phyloP scores from a whole-genome alignment of 1,140 invertebrate species.

The Drosophila funebris region DNA sequence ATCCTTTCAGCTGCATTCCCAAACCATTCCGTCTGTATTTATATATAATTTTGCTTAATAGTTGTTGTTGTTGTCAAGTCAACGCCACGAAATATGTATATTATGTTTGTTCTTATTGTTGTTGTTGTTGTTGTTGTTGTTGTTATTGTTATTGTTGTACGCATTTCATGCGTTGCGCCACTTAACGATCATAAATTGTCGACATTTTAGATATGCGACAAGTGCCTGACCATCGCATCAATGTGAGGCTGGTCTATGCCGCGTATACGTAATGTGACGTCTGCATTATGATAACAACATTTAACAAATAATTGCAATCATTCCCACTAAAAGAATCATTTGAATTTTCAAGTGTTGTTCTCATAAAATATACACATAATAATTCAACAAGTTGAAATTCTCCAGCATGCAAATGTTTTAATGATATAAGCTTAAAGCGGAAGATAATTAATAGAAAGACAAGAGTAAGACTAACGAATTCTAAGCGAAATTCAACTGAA shows the following conservation, averaged over 20 bases:
- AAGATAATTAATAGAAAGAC: too few species aligned
- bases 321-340: too few species aligned
- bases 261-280: constrained; percentile 22
- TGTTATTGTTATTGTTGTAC: not conserved
- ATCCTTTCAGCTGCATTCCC: not conserved
- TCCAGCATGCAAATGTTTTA: too few species aligned
- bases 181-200: constrained; percentile 48
- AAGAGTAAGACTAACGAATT: too few species aligned
- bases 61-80: constrained; percentile 1
- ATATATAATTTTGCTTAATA: constrained; percentile 6
- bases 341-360: too few species aligned
- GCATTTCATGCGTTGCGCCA: constrained; percentile 30
- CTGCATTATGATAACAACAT: too few species aligned
- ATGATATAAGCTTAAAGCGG: too few species aligned
- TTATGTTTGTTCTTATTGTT: constrained; percentile 1
- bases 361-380: too few species aligned
- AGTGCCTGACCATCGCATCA: constrained; percentile 13
- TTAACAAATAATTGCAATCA: too few species aligned
- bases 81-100: constrained; percentile 12
- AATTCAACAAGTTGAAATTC: too few species aligned
- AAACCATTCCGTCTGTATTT: not conserved
- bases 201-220: constrained; percentile 44
- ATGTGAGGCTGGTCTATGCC: not conserved
- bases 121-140: not conserved
- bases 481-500: too few species aligned